Conservation (phyloP, 2,888 invertebrate species). For the Timema cristinae region DNA sequence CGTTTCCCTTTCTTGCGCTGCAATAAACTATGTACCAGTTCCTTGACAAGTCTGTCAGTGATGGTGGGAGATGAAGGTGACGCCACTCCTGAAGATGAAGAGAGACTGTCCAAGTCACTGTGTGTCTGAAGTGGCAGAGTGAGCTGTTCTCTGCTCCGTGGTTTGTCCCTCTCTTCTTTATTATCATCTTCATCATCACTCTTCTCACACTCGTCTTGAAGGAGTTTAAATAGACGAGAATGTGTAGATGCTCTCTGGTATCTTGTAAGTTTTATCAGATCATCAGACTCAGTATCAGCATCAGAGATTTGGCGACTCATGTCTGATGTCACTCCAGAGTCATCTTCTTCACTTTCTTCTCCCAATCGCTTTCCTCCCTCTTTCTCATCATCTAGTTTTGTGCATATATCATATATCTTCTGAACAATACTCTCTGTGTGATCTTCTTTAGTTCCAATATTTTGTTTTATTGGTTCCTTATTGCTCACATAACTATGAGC, state of each 20-base stretch:
- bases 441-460: conserved; percentile 17
- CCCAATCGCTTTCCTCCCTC: conserved; percentile 21
- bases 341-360: conserved; percentile 53
- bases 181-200: conserved; percentile 39
- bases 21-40: conserved; percentile 55
- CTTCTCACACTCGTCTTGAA: conserved; percentile 56
- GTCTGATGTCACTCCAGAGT: conserved; percentile 67
- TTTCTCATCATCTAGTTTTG: conserved; percentile 19
- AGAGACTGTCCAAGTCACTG: conserved; percentile 51
- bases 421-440: conserved; percentile 29
- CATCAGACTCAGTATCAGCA: conserved; percentile 60
- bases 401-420: conserved; percentile 27
- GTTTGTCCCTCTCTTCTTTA: conserved; percentile 40
- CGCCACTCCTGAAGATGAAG: conserved; percentile 51
- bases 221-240: conserved; percentile 62
- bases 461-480: background rate
- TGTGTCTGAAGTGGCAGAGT: conserved; percentile 49
- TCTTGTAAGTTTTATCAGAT: conserved; percentile 53
- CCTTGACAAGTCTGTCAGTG: conserved; percentile 55
- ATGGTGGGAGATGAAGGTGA: conserved; percentile 48
- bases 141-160: conserved; percentile 48
- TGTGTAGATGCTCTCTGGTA: conserved; percentile 70
- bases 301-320: conserved; percentile 64
- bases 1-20: conserved; percentile 52
- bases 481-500: background rate